Conservation (phyloP, 2,113 vertebrate genomes). For the Grammomys surdaster region DNA sequence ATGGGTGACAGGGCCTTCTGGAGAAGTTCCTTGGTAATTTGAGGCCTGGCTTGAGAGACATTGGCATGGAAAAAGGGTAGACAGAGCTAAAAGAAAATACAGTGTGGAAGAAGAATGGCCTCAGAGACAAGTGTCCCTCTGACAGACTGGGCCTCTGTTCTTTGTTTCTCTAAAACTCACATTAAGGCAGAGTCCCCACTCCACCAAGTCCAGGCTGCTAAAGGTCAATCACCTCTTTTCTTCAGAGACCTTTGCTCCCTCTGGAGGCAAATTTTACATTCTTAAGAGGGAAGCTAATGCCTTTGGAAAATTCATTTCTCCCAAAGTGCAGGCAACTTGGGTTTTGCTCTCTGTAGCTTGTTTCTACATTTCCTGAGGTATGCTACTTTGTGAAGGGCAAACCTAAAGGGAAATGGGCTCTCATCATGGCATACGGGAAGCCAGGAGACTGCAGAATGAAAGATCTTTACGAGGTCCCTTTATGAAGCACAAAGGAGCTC, state of each 20-base stretch:
- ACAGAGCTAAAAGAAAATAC: constrained; percentile 2
- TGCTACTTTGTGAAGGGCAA: neutral
- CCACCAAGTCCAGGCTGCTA: neutral
- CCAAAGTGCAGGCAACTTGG: neutral
- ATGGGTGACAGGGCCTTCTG: neutral
- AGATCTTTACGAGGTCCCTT: neutral
- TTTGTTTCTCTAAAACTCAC: neutral
- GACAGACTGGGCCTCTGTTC: neutral
- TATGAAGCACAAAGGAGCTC: neutral
- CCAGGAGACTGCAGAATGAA: neutral
- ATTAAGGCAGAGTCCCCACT: neutral
- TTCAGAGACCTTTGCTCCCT: neutral
- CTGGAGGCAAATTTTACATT: neutral
- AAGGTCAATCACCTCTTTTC: neutral
- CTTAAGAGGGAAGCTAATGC: neutral
- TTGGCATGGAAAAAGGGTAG: neutral
- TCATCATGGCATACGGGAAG: neutral
- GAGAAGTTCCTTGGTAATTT: neutral
- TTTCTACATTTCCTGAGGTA: neutral
- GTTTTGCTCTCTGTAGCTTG: neutral
- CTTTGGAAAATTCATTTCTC: neutral
- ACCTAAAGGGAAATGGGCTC: neutral
- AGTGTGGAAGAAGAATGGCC: neutral
- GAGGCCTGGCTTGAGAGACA: neutral
- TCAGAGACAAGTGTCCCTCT: neutral